Percentiles rank a stretch among this genome's conserved stretches.
Conservation (phyloP, 2,797 vertebrate species). For the Onychomys arenicola region DNA sequence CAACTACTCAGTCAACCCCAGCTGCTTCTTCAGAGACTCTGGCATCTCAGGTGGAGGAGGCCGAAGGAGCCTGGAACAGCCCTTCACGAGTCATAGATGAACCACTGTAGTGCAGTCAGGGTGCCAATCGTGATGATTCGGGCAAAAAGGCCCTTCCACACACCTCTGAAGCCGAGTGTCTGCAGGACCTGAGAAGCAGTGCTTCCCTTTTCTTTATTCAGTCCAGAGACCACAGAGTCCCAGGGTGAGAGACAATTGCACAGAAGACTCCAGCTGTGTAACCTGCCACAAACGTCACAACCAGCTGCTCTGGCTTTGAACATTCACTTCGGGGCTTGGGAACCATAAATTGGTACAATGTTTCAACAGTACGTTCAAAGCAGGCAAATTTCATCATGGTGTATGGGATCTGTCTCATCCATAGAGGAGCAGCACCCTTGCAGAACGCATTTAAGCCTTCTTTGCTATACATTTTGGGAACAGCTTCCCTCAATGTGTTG, state of each 20-base stretch:
- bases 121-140: constrained; percentile 99
- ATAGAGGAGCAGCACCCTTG: constrained; percentile 97
- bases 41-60: constrained; percentile 98
- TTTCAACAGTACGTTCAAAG: constrained; percentile 98
- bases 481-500: constrained; percentile 94
- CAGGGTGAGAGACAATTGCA: constrained; percentile 98
- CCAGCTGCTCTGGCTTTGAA: constrained; percentile 94
- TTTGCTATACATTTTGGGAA: constrained; percentile 96
- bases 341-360: constrained; percentile 95
- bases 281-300: constrained; percentile 97
- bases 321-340: constrained; percentile 98
- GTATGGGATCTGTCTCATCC: constrained; percentile 99
- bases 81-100: constrained; percentile 98
- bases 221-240: constrained; percentile 98
- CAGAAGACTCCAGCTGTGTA: constrained; percentile 99
- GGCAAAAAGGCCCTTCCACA: constrained; percentile 97
- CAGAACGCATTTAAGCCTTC: constrained; percentile 99
- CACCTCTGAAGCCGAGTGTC: constrained; percentile 95
- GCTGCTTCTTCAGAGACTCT: constrained; percentile 97
- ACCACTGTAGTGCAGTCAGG: constrained; percentile 97
- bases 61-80: constrained; percentile 97
- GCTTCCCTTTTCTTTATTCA: constrained; percentile 99
- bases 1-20: constrained; percentile 92
- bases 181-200: constrained; percentile 93
- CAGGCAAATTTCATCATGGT: constrained; percentile 99